A percentile compares a stretch with the other conserved stretches of the same genome.
Conservation (phyloP, 2,888 invertebrate species). For the Agrypnus murinus region DNA sequence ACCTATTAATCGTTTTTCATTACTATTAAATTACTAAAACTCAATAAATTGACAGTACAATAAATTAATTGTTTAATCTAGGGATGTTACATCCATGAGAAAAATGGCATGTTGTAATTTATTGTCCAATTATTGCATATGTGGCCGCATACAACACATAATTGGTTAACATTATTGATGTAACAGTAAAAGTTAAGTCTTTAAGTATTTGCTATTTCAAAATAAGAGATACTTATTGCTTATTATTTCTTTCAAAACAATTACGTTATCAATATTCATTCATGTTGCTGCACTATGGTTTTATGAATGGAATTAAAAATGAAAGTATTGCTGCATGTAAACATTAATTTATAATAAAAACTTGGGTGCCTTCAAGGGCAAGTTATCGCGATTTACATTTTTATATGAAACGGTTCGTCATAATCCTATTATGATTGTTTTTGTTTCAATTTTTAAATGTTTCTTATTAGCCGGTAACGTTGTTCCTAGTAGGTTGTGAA, state of each 20-base stretch:
- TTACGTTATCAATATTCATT: constrained; percentile 10
- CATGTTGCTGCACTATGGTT: background rate
- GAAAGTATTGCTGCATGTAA: background rate
- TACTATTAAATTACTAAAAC: too few relatives aligned
- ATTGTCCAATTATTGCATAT: constrained; percentile 7
- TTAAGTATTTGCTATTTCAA: constrained; percentile 7
- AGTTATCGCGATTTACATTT: too few relatives aligned
- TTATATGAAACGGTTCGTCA: too few relatives aligned
- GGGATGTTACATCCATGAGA: background rate
- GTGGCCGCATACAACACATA: constrained; percentile 1
- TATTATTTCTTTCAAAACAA: background rate
- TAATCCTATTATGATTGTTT: too few relatives aligned
- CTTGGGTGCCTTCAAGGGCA: too few relatives aligned
- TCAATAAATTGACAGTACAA: too few relatives aligned
- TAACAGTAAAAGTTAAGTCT: constrained; percentile 19
- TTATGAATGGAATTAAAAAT: constrained; percentile 9
- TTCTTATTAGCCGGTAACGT: too few relatives aligned
- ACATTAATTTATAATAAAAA: too few relatives aligned
- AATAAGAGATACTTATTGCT: constrained; percentile 1
- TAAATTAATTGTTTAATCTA: background rate
- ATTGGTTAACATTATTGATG: constrained; percentile 17
- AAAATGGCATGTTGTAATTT: background rate
- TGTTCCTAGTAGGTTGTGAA: too few relatives aligned
- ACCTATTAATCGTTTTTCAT: too few relatives aligned
- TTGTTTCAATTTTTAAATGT: too few relatives aligned